These are phyloP conservation scores for Sebastes iracundus DNA, from an alignment of 2,797 vertebrate species.

Conservation along the genomic window DNA sequence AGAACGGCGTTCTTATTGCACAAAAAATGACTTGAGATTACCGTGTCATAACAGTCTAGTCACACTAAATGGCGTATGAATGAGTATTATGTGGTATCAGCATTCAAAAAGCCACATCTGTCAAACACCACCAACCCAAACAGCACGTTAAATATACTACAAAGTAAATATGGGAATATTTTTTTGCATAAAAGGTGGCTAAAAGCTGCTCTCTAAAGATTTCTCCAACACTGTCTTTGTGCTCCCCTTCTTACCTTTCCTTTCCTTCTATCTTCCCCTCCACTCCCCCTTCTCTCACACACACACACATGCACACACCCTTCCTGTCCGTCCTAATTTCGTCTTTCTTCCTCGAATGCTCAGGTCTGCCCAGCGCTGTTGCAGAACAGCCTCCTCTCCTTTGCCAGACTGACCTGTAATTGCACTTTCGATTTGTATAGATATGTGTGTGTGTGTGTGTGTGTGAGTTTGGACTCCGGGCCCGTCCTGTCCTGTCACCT, in stretches of 20 bases:
- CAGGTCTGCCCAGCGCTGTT: slow-evolving; percentile 3
- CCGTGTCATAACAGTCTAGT: no score
- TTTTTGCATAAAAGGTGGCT: background rate
- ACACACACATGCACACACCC: background rate
- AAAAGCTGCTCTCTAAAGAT: background rate
- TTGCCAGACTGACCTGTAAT: slow-evolving; percentile 61
- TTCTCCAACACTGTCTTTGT: background rate
- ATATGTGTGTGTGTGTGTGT: slow-evolving; percentile 6
- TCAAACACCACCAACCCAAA: background rate
- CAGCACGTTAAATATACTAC: background rate
- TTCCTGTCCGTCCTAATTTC: slow-evolving; percentile 30
- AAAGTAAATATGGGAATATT: background rate
- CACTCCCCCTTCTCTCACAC: background rate
- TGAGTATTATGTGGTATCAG: background rate
- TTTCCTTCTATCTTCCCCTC: background rate
- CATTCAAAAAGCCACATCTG: background rate
- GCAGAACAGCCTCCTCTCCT: slow-evolving; percentile 41
- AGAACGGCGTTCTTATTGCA: no score
- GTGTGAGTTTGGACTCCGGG: slow-evolving; percentile 7
- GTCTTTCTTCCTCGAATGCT: slow-evolving; percentile 22
- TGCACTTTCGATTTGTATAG: slow-evolving; percentile 41
- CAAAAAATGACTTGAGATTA: no score
- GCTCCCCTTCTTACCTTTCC: background rate
- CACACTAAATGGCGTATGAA: no score
- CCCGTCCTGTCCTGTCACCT: slow-evolving; percentile 59